Percentiles rank a stretch among this genome's conserved stretches.
These are phyloP conservation scores for Heliconius himera DNA, from an alignment of 1,140 invertebrate species.

Conservation along the genomic window DNA sequence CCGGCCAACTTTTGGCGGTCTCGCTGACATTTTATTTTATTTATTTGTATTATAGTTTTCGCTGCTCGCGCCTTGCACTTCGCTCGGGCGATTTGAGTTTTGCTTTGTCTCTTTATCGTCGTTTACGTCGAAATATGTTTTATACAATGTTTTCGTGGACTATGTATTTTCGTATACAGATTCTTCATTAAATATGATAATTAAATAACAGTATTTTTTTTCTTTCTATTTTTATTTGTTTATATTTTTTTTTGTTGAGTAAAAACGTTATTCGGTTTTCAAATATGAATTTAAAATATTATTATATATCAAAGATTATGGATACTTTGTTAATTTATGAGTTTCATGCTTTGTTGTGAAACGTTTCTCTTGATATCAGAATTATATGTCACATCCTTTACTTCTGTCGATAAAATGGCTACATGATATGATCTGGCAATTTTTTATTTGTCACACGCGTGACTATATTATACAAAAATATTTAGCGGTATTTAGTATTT, in stretches of 20 bases:
- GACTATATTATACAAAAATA: conserved; percentile 26
- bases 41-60: conserved; percentile 47
- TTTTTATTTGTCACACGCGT: conserved; percentile 38
- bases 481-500: neutral
- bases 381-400: conserved; percentile 44
- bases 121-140: conserved; percentile 11
- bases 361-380: conserved; percentile 41
- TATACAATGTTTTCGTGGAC: neutral
- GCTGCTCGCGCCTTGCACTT: conserved; percentile 26
- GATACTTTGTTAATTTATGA: conserved; percentile 15
- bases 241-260: no score
- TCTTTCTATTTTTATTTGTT: neutral
- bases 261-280: neutral
- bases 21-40: conserved; percentile 20
- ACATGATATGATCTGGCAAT: conserved; percentile 44
- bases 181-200: no score
- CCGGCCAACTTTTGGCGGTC: conserved; percentile 56
- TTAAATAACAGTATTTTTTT: no score
- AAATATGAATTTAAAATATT: neutral
- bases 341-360: conserved; percentile 34
- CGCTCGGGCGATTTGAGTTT: conserved; percentile 23
- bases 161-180: neutral
- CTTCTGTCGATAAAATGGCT: conserved; percentile 40
- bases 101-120: conserved; percentile 36
- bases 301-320: neutral